A percentile compares a stretch with the other conserved stretches of the same genome.
These are phyloP conservation scores for Oryzaephilus surinamensis DNA, from an alignment of 1,140 invertebrate genomes.

Conservation along the genomic window DNA sequence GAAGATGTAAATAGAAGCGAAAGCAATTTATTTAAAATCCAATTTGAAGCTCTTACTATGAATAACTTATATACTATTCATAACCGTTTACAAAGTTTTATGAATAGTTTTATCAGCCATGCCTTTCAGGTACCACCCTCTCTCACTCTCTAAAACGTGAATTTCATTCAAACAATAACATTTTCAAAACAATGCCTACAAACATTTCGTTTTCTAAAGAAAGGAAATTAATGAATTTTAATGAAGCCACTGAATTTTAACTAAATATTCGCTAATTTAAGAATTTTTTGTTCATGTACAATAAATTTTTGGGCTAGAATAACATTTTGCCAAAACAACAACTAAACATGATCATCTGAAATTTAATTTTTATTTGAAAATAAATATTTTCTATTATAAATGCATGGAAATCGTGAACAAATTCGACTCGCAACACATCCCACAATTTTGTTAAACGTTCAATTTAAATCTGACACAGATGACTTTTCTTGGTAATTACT, in stretches of 20 bases:
- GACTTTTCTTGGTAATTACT: too few species aligned
- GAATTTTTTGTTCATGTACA: too few species aligned
- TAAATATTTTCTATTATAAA: too few species aligned
- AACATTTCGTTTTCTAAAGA: constrained; percentile 11
- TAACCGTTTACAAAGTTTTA: constrained; percentile 12
- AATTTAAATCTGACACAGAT: too few species aligned
- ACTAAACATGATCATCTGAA: too few species aligned
- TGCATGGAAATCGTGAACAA: too few species aligned
- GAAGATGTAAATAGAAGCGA: constrained; percentile 26
- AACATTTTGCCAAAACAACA: too few species aligned
- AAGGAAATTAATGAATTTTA: constrained; percentile 21
- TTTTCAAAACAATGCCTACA: constrained; percentile 9
- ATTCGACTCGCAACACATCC: too few species aligned
- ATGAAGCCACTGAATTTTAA: too few species aligned
- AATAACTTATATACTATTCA: constrained; percentile 22
- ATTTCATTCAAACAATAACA: constrained; percentile 14
- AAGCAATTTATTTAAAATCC: constrained; percentile 27
- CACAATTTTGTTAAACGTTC: too few species aligned
- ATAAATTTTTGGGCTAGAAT: too few species aligned
- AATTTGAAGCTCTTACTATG: constrained; percentile 24
- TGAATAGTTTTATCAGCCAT: constrained; percentile 10
- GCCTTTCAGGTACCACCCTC: constrained; percentile 1
- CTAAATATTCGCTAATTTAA: background rate
- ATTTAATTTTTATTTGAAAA: too few species aligned
- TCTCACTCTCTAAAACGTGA: constrained; percentile 8